Percentiles rank a stretch among this genome's conserved stretches.
Evolutionary conservation across 2,113 vertebrate species (phyloP).

Genomic region (Eclectus roratus): DNA sequence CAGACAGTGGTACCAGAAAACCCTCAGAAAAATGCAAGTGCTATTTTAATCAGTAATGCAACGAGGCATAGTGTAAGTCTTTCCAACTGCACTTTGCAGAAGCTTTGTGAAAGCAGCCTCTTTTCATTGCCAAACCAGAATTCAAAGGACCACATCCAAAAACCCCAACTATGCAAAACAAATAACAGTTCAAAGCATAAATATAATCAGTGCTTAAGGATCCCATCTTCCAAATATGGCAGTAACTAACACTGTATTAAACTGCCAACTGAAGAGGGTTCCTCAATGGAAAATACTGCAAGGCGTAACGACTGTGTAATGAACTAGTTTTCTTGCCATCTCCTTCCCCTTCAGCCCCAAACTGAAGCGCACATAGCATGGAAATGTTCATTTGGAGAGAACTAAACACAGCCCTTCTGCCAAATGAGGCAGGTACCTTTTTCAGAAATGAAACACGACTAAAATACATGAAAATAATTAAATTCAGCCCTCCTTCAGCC

Average conservation of each 20-base stretch:
- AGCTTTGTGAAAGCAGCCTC: background rate
- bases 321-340: background rate
- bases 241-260: background rate
- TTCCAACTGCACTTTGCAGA: background rate
- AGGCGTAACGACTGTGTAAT: background rate
- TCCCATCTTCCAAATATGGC: background rate
- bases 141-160: background rate
- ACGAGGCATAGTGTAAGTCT: background rate
- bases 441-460: background rate
- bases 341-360: background rate
- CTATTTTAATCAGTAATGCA: background rate
- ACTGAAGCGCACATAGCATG: background rate
- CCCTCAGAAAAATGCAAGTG: background rate
- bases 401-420: background rate
- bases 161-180: background rate
- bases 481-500: background rate
- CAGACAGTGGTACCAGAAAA: background rate
- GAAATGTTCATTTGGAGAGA: background rate
- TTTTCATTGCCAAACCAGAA: background rate
- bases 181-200: background rate
- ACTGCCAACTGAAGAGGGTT: background rate
- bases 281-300: background rate
- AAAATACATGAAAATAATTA: background rate
- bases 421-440: background rate
- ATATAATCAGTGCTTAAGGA: background rate